A percentile compares a stretch with the other conserved stretches of the same genome.
Conservation (phyloP, 1,140 invertebrate species). For the Battus philenor region DNA sequence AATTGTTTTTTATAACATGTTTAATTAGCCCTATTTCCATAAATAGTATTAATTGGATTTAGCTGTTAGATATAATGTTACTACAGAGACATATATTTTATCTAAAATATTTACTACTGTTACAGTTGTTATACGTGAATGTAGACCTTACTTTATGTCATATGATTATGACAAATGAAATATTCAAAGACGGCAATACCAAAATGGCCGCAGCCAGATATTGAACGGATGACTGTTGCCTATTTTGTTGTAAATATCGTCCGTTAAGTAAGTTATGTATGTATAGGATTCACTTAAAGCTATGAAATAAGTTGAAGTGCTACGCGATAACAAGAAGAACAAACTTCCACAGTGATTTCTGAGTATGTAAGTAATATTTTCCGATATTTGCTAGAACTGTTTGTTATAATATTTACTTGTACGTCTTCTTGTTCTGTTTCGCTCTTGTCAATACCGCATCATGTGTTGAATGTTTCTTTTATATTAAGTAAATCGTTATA, state of each 20-base stretch:
- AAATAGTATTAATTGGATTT: too few relatives aligned
- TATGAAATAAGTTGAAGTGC: slow-evolving; percentile 11
- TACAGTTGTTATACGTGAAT: too few relatives aligned
- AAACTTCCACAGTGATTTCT: slow-evolving; percentile 1
- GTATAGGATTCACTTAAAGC: slow-evolving; percentile 9
- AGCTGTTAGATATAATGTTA: too few relatives aligned
- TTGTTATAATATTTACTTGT: slow-evolving; percentile 7
- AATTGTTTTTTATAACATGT: too few relatives aligned
- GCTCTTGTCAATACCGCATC: not conserved
- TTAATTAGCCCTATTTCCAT: too few relatives aligned
- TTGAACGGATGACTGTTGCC: slow-evolving; percentile 9
- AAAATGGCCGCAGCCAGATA: slow-evolving; percentile 13
- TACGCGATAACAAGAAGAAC: not conserved
- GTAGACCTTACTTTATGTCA: not conserved
- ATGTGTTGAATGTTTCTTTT: too few relatives aligned
- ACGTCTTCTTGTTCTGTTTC: slow-evolving; percentile 9
- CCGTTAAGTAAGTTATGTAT: slow-evolving; percentile 7
- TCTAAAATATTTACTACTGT: too few relatives aligned
- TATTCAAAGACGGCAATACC: slow-evolving; percentile 2
- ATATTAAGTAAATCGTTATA: too few relatives aligned
- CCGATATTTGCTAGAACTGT: not conserved
- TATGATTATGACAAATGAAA: not conserved
- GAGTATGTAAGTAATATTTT: slow-evolving; percentile 6
- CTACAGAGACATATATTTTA: too few relatives aligned
- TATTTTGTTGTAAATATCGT: slow-evolving; percentile 11